These are phyloP conservation scores for Suncus etruscus DNA, from an alignment of 2,113 vertebrate species.

Conservation along the genomic window DNA sequence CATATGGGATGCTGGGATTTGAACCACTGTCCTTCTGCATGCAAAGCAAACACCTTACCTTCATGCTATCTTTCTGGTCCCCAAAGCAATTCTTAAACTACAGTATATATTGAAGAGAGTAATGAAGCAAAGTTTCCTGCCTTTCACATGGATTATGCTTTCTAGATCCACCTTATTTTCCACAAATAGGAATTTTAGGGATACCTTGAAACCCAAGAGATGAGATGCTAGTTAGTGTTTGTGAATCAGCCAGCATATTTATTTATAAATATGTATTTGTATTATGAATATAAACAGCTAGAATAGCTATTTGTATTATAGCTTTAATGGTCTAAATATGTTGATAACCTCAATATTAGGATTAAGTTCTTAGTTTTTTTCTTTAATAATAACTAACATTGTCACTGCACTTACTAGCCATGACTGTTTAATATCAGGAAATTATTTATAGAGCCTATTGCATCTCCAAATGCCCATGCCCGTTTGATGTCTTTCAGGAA, in stretches of 20 bases:
- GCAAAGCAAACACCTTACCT: too few relatives aligned
- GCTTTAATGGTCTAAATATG: neutral
- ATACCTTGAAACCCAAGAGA: neutral
- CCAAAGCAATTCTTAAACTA: neutral
- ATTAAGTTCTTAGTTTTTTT: slow-evolving; percentile 26
- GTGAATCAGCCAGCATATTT: slow-evolving; percentile 14
- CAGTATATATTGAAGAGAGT: neutral
- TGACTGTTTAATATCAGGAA: slow-evolving; percentile 8
- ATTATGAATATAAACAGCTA: neutral
- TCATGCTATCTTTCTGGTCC: too few relatives aligned
- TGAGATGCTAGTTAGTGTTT: neutral
- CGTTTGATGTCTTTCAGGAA: slow-evolving; percentile 37
- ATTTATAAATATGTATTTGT: neutral
- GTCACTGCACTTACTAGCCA: neutral
- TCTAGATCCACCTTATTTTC: neutral
- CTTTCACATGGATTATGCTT: neutral
- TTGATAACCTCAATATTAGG: slow-evolving; percentile 20
- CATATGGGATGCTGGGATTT: too few relatives aligned
- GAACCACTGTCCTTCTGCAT: too few relatives aligned
- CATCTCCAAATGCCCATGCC: neutral
- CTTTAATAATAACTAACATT: neutral
- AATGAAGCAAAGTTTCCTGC: neutral
- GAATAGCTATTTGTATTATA: slow-evolving; percentile 1
- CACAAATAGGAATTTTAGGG: neutral
- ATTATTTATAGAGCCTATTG: neutral